Evolutionary conservation across 1,140 invertebrate species (phyloP), one percentile per base, ranked within the genome.

Genomic region (Hesperophylax magnus): DNA sequence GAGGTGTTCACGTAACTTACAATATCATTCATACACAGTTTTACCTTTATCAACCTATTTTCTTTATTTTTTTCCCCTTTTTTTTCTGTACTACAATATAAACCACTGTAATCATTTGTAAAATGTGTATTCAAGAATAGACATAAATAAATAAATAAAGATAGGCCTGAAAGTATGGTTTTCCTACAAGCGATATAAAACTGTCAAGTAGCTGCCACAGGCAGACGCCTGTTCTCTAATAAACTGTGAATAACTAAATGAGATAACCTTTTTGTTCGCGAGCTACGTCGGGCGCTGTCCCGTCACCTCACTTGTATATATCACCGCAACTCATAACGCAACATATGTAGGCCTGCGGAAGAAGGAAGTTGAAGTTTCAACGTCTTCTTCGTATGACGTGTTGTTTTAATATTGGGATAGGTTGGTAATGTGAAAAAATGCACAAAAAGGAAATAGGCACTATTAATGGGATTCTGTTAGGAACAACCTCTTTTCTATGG

Each of bases 191-290:
- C 69, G 18, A 20, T 72, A 72, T 72, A 53, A 72, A 72, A 72
- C 69, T 72, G 69, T 72, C 69, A 72, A 72, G 69, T 53, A 53
- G 47, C 81, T 82, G 81, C 72, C 81, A 82, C 39, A 60, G 78
- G 63, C 81, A 82, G 81, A 61, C 76, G 81, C 77, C 81, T 82
- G 65, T 72, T 76, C 74, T 82, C 78, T 82, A 80, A 82, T 82
- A 82, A 82, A 82, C 77, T 82, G 75, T 61, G 81, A 79, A 82
- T 82, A 79, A 82, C 56, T 24, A 69, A 78, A 82, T 39, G 65
- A 81, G 80, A 81, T 81, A 78, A 75, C 77, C 54, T 82, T 79
- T 82, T 82, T 75, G 78, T 72, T 72, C 69, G 65, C 20, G 24
- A 31, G 27, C 31, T 22, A 22, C 67, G 72, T 39, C 47, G 69